Base-by-base conservation (phyloP, 2,888 invertebrate species). In the Rhodophaea formosa region DNA sequence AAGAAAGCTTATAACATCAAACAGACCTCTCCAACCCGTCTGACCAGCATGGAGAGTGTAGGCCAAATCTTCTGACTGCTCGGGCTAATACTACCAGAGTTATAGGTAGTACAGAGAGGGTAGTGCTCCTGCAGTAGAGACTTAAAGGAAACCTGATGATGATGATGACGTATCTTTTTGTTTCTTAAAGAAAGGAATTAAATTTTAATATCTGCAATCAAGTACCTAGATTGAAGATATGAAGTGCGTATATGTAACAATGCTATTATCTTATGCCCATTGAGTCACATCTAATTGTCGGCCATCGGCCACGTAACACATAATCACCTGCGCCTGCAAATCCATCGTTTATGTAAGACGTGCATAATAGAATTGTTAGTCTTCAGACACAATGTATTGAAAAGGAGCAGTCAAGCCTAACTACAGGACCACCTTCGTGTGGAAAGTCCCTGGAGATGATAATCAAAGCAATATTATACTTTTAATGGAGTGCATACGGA, bases 241-340 rank as follows among this genome's bases (percentile, higher is more conserved):
- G 8, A 35, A 12, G 39, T 39, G 39, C 39, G 10, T 35, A 35
- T 35, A 35, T 17, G n/a, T 23, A n/a, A 23, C 17, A 23, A 10
- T 23, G 12, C 12, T 3, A 14, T 32, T 51, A 32, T 14, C 32
- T 29, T 32, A 14, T 30, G 30, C 32, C 49, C 49, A 51, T 46
- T 61, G 47, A 56, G 58, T 60, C 57, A 63, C 57, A 23, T 46
- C 17, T n/a, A n/a, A 17, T 23, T 17, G n/a, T n/a, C n/a, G 46
- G 46, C 46, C 46, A 46, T 17, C 12, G 29, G 10, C 1, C 23
- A 46, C 23, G 23, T 46, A 46, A 46, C n/a, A 29, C 17, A 8
- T 17, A 45, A 45, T 17, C 8, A 45, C 17, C 45, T 0, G 46
- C 17, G 46, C 23, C 17, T 46, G 23, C 44, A 7, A 44, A 23